Conservation (phyloP, 2,797 vertebrate genomes). For the Benthosema pterotum region DNA sequence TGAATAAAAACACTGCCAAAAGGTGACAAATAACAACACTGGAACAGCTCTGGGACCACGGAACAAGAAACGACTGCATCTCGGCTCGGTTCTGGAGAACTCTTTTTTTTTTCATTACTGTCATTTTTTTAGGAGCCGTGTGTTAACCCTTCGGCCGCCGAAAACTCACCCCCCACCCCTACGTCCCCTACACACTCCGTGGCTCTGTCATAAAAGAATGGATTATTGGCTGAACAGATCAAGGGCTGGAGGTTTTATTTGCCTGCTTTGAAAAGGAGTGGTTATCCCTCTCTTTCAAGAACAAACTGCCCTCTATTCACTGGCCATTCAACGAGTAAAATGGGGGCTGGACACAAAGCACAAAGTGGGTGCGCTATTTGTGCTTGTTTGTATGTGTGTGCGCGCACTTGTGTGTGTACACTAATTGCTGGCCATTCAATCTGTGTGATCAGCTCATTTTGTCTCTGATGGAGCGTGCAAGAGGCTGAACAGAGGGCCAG, state of each 20-base stretch:
- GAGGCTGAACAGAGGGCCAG: slow-evolving; percentile 65
- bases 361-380: slow-evolving; percentile 29
- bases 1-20: slow-evolving; percentile 28
- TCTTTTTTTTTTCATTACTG: slow-evolving; percentile 4
- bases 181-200: not conserved
- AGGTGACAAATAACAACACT: slow-evolving; percentile 32
- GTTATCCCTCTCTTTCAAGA: slow-evolving; percentile 43
- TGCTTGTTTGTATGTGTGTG: slow-evolving; percentile 21
- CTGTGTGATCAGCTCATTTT: slow-evolving; percentile 67
- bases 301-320: slow-evolving; percentile 65
- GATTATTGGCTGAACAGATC: slow-evolving; percentile 32
- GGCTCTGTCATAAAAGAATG: slow-evolving; percentile 7
- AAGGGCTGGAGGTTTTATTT: slow-evolving; percentile 39
- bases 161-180: not conserved
- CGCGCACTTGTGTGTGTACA: slow-evolving; percentile 8
- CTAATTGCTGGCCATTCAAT: slow-evolving; percentile 61
- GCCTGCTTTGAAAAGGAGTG: slow-evolving; percentile 32
- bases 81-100: slow-evolving; percentile 11
- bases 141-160: not conserved
- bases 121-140: slow-evolving; percentile 21
- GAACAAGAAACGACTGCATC: not conserved
- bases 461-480: slow-evolving; percentile 43
- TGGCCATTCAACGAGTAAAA: slow-evolving; percentile 27
- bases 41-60: not conserved
- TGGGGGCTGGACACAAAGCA: slow-evolving; percentile 38